Evolutionary conservation across 2,797 vertebrate species (phyloP).

Genomic region (Lagocephalus sceleratus): DNA sequence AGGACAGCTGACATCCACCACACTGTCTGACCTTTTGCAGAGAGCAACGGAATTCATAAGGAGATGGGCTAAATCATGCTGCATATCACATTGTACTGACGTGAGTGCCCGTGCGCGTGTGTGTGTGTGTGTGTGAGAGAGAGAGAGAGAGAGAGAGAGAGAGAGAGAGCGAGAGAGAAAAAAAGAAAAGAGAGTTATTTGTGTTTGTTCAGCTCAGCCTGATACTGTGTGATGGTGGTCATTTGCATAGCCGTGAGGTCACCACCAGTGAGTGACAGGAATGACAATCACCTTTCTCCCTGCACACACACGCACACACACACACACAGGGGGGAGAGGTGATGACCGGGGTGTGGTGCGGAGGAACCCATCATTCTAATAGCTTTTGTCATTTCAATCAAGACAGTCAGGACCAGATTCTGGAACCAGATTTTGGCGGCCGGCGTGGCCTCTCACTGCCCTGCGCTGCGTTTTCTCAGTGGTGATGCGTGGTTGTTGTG

Average conservation of each 20-base stretch:
- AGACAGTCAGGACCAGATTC: slow-evolving; percentile 37
- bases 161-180: neutral
- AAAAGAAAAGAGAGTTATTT: neutral
- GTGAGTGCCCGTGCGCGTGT: neutral
- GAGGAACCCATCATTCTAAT: slow-evolving; percentile 64
- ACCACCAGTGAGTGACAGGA: slow-evolving; percentile 50
- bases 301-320: slow-evolving; percentile 19
- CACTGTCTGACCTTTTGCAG: neutral
- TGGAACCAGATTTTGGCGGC: no score
- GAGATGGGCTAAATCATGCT: neutral
- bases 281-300: slow-evolving; percentile 40
- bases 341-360: slow-evolving; percentile 48
- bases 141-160: neutral
- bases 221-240: slow-evolving; percentile 31
- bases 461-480: no score
- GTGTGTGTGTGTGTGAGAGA: neutral
- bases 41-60: neutral
- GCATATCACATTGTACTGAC: neutral
- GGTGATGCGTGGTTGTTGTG: no score
- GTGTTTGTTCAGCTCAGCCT: slow-evolving; percentile 24
- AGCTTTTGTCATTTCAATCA: slow-evolving; percentile 64
- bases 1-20: neutral
- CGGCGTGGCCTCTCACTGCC: no score
- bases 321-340: slow-evolving; percentile 19
- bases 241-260: slow-evolving; percentile 64